Percentiles rank a stretch among this genome's conserved stretches.
These are phyloP conservation scores for Fregata magnificens DNA, from an alignment of 2,113 vertebrate genomes.

Conservation along the genomic window DNA sequence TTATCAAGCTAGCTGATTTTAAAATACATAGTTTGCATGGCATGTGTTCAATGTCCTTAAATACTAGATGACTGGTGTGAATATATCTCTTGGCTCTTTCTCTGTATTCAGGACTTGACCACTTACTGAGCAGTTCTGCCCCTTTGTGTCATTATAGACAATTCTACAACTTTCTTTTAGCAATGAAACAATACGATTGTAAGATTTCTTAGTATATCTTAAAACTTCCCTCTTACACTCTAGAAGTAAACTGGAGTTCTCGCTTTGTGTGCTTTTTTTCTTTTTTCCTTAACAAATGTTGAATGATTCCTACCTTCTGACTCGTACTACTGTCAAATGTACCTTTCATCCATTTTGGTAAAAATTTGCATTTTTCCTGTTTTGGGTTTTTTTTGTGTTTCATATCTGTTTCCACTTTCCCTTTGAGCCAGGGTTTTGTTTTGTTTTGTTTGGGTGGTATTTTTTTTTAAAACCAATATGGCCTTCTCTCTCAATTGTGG, in stretches of 20 bases:
- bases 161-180: not conserved
- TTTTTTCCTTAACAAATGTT: not conserved
- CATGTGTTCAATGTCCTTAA: not conserved
- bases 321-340: not conserved
- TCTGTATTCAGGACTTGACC: not conserved
- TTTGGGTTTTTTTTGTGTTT: not conserved
- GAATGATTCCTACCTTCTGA: not conserved
- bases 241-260: not conserved
- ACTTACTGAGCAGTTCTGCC: not conserved
- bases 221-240: not conserved
- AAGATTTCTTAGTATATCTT: not conserved
- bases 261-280: not conserved
- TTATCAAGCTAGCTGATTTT: not conserved
- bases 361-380: not conserved
- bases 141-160: not conserved
- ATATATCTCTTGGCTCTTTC: not conserved
- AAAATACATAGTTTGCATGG: not conserved
- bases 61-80: not conserved
- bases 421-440: not conserved
- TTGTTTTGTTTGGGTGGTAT: not conserved
- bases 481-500: constrained; percentile 25
- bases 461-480: not conserved
- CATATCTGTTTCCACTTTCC: constrained; percentile 1
- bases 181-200: not conserved
- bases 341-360: not conserved